These are phyloP conservation scores for Hirudinaria manillensis DNA, from an alignment of 2,888 invertebrate species.

Conservation along the genomic window DNA sequence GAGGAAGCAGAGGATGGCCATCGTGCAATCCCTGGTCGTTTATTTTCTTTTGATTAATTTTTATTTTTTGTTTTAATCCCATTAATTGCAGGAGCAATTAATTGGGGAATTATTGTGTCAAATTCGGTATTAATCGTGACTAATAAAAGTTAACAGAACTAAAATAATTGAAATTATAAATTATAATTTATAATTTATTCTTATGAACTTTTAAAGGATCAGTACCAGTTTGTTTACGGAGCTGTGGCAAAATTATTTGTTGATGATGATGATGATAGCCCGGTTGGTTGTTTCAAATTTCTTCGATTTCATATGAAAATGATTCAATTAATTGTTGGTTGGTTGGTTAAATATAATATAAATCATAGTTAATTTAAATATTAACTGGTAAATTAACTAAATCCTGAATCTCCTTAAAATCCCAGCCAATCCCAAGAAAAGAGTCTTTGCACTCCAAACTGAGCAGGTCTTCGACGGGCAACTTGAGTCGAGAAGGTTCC, in stretches of 20 bases:
- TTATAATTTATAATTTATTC: no score
- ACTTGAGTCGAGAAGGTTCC: no score
- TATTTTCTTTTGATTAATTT: no score
- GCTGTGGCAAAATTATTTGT: slow-evolving; percentile 59
- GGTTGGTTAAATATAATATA: background rate
- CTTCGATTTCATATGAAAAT: no score
- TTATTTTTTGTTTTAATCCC: no score
- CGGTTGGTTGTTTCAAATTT: background rate
- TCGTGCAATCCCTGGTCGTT: slow-evolving; percentile 45
- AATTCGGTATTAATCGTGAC: background rate
- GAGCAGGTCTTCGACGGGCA: no score
- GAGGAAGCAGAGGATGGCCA: slow-evolving; percentile 59
- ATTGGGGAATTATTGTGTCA: no score
- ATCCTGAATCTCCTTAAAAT: background rate
- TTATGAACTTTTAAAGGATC: slow-evolving; percentile 51
- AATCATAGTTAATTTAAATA: background rate
- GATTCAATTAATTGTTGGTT: no score
- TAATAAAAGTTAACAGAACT: background rate
- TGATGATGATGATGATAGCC: background rate
- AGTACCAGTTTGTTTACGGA: slow-evolving; percentile 59
- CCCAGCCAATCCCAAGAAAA: no score
- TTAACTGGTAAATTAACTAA: background rate
- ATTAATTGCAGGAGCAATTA: no score
- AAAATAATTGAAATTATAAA: background rate
- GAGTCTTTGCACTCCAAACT: no score